Evolutionary conservation across 2,113 vertebrate species (phyloP), one percentile per base, ranked within the genome.

Genomic region (Oryzias javanicus): DNA sequence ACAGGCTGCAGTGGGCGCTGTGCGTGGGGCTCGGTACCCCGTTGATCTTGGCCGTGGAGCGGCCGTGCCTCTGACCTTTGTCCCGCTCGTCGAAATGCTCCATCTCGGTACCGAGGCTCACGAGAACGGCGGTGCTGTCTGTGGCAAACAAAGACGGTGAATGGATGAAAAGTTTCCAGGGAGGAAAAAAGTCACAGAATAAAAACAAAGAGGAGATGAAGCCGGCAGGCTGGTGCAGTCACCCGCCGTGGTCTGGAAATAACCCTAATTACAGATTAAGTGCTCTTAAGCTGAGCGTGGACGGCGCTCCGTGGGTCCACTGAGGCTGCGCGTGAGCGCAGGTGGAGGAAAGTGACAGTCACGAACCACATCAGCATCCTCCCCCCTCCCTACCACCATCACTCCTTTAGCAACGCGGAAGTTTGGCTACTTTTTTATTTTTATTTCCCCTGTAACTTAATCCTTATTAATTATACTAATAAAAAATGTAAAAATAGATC

Each of bases 1-100:
- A 99, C 79, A 99, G 94, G 87, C 95, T 99, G 91, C 97, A 99
- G 88, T 98, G 95, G 40, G 97, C 97, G 78, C 97, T 99, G 88
- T 99, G 97, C 17, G 96, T 94, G 3, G 97, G 97, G 63, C 97
- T 99, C 42, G 90, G 92, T 15, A 98, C 88, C 29, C 97, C 96
- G n/a, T 98, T 98, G 59, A 95, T 91, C 69, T 92, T 91, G 0
- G 92, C 93, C 4, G 63, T 70, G 61, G 93, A 92, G n/a, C 94
- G 87, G 64, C 94, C 82, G 60, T 94, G 93, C 4, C 97, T 84
- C 78, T 95, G 93, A 3, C 93, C 93, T 86, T 95, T 96, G 76
- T 98, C 95, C 70, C 97, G 91, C 58, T 98, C 95, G 48, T 98
- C 97, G 73, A 99, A 99, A 64, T 98, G 97, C 84, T 99, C 97